Conservation (phyloP, 2,113 vertebrate genomes). For the Lepus americanus region DNA sequence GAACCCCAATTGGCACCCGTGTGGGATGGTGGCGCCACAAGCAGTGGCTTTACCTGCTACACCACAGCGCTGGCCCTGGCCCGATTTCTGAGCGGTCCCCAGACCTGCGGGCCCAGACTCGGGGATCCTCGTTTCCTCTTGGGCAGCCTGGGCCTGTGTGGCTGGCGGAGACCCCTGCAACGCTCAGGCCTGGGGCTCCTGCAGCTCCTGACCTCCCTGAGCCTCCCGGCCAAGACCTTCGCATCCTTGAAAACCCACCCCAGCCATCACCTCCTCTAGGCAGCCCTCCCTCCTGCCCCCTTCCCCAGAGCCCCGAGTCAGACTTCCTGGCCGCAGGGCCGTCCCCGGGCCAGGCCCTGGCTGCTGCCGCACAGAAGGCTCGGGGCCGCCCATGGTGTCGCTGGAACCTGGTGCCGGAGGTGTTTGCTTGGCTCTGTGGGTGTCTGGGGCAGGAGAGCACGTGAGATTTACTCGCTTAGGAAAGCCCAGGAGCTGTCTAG, state of each 20-base stretch:
- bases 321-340: not conserved
- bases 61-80: no score
- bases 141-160: no score
- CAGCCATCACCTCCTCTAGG: not conserved
- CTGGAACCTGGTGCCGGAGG: accelerated
- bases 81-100: not conserved
- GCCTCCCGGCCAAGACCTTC: not conserved
- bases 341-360: not conserved
- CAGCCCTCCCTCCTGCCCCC: not conserved
- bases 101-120: not conserved
- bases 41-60: no score
- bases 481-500: not conserved
- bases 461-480: accelerated
- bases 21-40: no score
- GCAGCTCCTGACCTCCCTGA: not conserved
- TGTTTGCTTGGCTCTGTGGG: no score
- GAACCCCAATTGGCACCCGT: no score
- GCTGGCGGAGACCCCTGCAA: no score
- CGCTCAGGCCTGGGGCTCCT: not conserved
- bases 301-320: not conserved
- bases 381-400: accelerated
- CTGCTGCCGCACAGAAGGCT: not conserved
- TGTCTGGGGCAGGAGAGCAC: not conserved
- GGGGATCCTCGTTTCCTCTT: not conserved
- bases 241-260: not conserved